Percentiles rank a stretch among this genome's conserved stretches.
Conservation (phyloP, 2,113 vertebrate species). For the Oophaga pumilio region DNA sequence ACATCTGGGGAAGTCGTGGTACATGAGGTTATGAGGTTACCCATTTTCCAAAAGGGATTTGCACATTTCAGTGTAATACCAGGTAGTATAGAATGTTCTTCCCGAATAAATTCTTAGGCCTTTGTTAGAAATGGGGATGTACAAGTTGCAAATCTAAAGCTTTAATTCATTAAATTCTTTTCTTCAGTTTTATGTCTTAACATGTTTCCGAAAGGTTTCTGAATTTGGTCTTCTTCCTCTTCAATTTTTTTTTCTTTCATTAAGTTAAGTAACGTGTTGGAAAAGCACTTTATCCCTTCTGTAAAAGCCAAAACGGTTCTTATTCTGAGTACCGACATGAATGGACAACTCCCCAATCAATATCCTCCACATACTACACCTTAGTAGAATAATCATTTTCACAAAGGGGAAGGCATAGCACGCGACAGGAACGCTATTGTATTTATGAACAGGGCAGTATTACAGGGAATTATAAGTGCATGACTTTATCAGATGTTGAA, state of each 20-base stretch:
- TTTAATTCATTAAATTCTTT: conserved; percentile 41
- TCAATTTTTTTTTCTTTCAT: conserved; percentile 8
- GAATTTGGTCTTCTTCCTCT: conserved; percentile 17
- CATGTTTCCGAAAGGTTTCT: conserved; percentile 47
- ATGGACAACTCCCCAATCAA: conserved; percentile 63
- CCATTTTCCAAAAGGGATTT: neutral
- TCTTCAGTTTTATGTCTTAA: conserved; percentile 50
- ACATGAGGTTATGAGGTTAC: neutral
- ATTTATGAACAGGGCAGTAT: neutral
- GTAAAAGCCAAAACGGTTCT: conserved; percentile 53
- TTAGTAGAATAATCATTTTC: conserved; percentile 68
- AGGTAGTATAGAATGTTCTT: neutral
- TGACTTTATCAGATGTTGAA: neutral
- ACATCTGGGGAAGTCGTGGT: neutral
- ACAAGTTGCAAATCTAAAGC: conserved; percentile 19
- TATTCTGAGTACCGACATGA: conserved; percentile 61
- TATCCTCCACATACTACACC: conserved; percentile 55
- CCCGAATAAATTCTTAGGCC: neutral
- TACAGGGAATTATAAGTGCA: neutral
- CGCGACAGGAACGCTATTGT: conserved; percentile 25
- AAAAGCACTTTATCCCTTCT: conserved; percentile 50
- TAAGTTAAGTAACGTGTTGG: conserved; percentile 40
- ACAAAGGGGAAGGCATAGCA: neutral
- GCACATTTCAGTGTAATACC: neutral
- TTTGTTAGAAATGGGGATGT: neutral